phyloP scores from a whole-genome alignment of 2,797 vertebrate species.

The Enteromius afrohamiltoni region DNA sequence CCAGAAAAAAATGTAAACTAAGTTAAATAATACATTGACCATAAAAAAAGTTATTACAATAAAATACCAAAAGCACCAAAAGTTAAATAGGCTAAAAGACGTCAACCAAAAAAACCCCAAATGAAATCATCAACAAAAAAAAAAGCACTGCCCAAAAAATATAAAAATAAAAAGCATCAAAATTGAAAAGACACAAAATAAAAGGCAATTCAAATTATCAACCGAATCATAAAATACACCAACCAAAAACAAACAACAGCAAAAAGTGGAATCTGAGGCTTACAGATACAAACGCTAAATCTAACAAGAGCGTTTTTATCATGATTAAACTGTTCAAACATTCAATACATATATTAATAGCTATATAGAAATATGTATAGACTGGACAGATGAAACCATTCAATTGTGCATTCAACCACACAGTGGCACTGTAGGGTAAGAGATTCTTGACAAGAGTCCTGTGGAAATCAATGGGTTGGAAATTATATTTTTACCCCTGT shows the following conservation, averaged over 20 bases:
- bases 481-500: neutral
- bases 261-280: neutral
- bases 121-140: neutral
- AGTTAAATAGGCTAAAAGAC: neutral
- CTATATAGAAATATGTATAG: too few relatives aligned
- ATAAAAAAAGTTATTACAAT: neutral
- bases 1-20: neutral
- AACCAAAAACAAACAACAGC: neutral
- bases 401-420: constrained; percentile 27
- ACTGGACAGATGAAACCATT: neutral
- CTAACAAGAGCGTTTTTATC: neutral
- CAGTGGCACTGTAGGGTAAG: constrained; percentile 43
- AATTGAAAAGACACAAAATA: too few relatives aligned
- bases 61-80: neutral
- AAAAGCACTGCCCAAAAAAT: too few relatives aligned
- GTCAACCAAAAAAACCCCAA: too few relatives aligned
- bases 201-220: too few relatives aligned
- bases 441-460: neutral
- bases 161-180: too few relatives aligned
- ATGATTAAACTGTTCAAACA: neutral
- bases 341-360: neutral
- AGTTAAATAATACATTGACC: neutral
- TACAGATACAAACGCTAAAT: neutral
- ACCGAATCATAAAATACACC: neutral
- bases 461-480: neutral